phyloP scores from a whole-genome alignment of 2,113 vertebrate genomes.

The Amphiprion percula region DNA sequence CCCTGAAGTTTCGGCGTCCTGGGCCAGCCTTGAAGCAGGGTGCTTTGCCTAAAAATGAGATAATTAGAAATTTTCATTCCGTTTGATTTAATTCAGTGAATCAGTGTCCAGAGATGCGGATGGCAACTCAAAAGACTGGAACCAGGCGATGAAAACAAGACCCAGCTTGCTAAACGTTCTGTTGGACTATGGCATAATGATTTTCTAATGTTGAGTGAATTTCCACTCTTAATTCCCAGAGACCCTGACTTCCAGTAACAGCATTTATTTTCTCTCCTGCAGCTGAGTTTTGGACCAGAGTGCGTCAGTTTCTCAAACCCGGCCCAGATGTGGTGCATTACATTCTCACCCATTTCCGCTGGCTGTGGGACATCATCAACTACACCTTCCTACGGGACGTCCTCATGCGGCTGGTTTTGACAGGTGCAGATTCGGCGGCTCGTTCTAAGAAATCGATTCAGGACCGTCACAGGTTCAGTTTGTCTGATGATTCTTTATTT shows the following conservation, averaged over 20 bases:
- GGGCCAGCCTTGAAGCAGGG: background rate
- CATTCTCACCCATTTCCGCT: constrained; percentile 91
- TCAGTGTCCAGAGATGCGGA: background rate
- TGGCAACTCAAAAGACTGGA: background rate
- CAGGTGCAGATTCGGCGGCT: constrained; percentile 76
- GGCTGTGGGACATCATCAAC: constrained; percentile 94
- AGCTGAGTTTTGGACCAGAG: constrained; percentile 91
- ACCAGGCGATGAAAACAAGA: background rate
- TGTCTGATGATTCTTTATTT: background rate
- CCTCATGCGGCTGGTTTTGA: constrained; percentile 91
- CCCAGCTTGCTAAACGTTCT: background rate
- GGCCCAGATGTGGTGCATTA: constrained; percentile 87
- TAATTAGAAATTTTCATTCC: background rate
- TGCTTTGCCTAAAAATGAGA: background rate
- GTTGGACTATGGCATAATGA: background rate
- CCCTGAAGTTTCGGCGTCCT: no score
- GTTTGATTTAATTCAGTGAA: background rate
- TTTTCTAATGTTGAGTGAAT: background rate
- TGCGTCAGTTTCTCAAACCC: constrained; percentile 86
- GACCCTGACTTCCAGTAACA: background rate
- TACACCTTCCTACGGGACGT: constrained; percentile 87
- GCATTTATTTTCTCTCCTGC: background rate
- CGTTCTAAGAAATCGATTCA: background rate
- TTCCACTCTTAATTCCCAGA: background rate
- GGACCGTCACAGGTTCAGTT: background rate